Percentiles rank a stretch among this genome's conserved stretches.
Conservation (phyloP, 2,888 invertebrate species). For the Erebia epiphron region DNA sequence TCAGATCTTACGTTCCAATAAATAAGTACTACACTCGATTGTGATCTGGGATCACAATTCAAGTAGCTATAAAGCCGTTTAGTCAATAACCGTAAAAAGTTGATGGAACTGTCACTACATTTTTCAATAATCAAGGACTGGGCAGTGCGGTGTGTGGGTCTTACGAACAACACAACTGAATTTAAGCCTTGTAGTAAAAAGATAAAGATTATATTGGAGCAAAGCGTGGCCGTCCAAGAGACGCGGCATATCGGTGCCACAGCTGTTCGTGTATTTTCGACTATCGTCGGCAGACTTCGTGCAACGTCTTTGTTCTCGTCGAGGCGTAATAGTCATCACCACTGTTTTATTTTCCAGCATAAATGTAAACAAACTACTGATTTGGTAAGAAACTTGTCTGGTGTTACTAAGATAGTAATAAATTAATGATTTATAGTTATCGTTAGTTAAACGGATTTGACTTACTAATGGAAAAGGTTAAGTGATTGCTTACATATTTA, state of each 20-base stretch:
- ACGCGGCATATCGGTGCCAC: slow-evolving; percentile 57
- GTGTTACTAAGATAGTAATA: slow-evolving; percentile 35
- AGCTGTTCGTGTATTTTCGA: slow-evolving; percentile 61
- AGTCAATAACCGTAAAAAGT: slow-evolving; percentile 45
- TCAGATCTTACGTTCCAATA: too few relatives aligned
- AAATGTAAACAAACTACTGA: slow-evolving; percentile 45
- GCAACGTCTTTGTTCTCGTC: slow-evolving; percentile 48
- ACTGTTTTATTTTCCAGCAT: slow-evolving; percentile 42
- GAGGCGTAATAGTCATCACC: slow-evolving; percentile 44
- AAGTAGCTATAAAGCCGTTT: slow-evolving; percentile 22
- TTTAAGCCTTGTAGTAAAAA: background rate
- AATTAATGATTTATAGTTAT: slow-evolving; percentile 33
- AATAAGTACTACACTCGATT: too few relatives aligned
- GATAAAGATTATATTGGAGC: slow-evolving; percentile 24
- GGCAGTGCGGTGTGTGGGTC: slow-evolving; percentile 48
- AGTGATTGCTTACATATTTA: slow-evolving; percentile 8
- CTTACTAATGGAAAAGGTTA: slow-evolving; percentile 16
- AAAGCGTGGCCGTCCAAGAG: slow-evolving; percentile 24
- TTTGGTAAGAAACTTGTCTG: slow-evolving; percentile 42
- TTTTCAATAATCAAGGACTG: slow-evolving; percentile 64
- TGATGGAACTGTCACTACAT: slow-evolving; percentile 55
- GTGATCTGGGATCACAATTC: slow-evolving; percentile 5
- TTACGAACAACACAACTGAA: slow-evolving; percentile 2
- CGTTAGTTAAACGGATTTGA: slow-evolving; percentile 26
- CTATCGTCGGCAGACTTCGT: slow-evolving; percentile 44